Conservation (phyloP, 2,113 vertebrate genomes). For the Sebastes fasciatus region DNA sequence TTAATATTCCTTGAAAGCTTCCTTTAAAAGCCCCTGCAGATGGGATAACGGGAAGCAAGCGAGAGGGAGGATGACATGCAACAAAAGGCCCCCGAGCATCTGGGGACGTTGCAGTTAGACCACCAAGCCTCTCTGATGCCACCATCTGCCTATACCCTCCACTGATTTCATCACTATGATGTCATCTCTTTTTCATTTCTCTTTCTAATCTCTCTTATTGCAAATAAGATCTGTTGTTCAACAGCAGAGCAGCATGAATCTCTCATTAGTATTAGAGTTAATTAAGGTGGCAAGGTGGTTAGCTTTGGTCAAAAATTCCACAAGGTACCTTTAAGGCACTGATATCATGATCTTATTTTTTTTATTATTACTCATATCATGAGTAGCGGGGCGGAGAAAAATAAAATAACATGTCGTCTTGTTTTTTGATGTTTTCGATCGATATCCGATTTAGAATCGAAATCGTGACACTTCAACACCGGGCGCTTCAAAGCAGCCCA, state of each 20-base stretch:
- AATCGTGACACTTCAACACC: too few species aligned
- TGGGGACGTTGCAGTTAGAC: neutral
- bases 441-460: too few species aligned
- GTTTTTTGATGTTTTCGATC: too few species aligned
- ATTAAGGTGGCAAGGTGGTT: neutral
- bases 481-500: too few species aligned
- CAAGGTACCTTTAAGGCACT: neutral
- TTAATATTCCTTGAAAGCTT: neutral
- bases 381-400: too few species aligned
- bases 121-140: neutral
- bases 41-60: neutral
- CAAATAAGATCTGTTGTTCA: neutral
- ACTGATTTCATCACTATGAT: neutral
- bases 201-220: neutral
- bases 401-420: too few species aligned
- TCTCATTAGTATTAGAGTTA: neutral
- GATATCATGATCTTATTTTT: neutral
- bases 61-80: neutral
- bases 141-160: neutral
- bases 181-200: neutral
- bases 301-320: neutral
- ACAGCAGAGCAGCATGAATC: neutral
- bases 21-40: conserved; percentile 1
- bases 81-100: neutral
- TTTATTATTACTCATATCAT: too few species aligned